Conservation (phyloP, 2,113 vertebrate genomes). For the Rattus norvegicus region DNA sequence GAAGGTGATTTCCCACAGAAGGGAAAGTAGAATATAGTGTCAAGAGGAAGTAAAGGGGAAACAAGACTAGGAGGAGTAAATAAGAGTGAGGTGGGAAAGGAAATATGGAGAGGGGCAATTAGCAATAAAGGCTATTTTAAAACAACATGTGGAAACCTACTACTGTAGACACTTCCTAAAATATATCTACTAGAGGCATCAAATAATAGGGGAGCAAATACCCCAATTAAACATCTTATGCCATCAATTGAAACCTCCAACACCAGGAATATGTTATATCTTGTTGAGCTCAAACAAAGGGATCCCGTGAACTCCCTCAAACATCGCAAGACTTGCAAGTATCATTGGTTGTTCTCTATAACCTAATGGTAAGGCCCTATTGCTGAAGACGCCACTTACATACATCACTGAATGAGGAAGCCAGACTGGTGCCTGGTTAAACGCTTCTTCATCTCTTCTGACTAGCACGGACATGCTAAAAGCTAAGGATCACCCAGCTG, state of each 20-base stretch:
- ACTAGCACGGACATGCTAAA: not conserved
- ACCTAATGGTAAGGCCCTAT: not conserved
- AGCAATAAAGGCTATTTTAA: not conserved
- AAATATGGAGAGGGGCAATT: not conserved
- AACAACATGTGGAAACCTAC: not conserved
- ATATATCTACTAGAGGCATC: not conserved
- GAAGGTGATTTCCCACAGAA: no score
- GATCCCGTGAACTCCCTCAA: not conserved
- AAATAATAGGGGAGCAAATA: no score
- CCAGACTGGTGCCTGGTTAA: no score
- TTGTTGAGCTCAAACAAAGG: not conserved
- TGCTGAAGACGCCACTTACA: not conserved
- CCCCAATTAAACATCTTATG: not conserved
- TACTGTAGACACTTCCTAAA: not conserved
- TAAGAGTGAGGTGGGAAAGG: not conserved
- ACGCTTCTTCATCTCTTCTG: not conserved
- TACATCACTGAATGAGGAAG: fast-evolving
- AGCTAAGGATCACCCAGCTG: no score
- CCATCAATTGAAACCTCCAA: not conserved
- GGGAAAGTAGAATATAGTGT: not conserved
- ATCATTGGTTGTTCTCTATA: not conserved
- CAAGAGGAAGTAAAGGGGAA: not conserved
- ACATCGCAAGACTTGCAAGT: not conserved
- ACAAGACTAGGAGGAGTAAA: not conserved
- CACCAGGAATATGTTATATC: not conserved